These are phyloP conservation scores for Pomatostomus ruficeps DNA, from an alignment of 2,113 vertebrate species.

Conservation along the genomic window DNA sequence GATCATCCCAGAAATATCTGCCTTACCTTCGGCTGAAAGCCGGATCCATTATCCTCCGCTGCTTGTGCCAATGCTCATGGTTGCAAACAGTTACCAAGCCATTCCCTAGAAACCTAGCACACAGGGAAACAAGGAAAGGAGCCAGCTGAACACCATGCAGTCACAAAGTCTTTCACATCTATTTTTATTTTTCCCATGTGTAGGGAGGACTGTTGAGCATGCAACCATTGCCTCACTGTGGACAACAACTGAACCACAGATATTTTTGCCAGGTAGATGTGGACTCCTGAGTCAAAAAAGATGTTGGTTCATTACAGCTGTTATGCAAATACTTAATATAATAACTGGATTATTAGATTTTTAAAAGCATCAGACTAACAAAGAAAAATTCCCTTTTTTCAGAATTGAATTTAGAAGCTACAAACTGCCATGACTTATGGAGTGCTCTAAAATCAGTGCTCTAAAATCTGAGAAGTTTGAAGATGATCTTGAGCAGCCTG, in stretches of 20 bases:
- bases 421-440: neutral
- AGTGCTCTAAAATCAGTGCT: neutral
- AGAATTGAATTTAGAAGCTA: neutral
- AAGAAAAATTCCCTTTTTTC: neutral
- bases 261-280: neutral
- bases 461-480: neutral
- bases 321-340: neutral
- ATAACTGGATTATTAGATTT: neutral
- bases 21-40: slow-evolving; percentile 85
- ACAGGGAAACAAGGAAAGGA: neutral
- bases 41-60: slow-evolving; percentile 86
- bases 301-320: neutral
- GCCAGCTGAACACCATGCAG: fast-evolving
- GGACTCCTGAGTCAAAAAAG: neutral
- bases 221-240: neutral
- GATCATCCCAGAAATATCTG: neutral
- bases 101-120: slow-evolving; percentile 82
- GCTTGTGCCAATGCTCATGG: slow-evolving; percentile 85
- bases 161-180: neutral
- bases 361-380: neutral
- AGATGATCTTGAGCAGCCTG: neutral
- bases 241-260: neutral
- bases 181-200: neutral
- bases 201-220: neutral
- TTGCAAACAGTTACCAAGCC: slow-evolving; percentile 77